Conservation (phyloP, 2,113 vertebrate genomes). For the Meleagris gallopavo region DNA sequence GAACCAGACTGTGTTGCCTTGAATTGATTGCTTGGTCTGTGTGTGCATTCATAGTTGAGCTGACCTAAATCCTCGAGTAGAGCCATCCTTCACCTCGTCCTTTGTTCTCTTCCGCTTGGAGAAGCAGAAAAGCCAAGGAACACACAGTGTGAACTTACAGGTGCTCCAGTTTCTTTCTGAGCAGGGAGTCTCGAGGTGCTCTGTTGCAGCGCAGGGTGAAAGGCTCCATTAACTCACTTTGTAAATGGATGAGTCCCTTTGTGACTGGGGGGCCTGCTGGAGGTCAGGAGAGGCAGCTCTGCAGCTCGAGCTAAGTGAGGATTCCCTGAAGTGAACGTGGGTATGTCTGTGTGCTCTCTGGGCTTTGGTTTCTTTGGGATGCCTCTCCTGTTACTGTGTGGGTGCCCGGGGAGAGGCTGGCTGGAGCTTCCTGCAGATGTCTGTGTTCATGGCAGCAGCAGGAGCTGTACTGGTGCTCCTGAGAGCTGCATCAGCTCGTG, state of each 20-base stretch:
- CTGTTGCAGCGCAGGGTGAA: background rate
- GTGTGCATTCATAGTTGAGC: background rate
- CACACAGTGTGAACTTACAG: background rate
- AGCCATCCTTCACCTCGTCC: background rate
- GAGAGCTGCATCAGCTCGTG: background rate
- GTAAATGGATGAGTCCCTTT: too few relatives aligned
- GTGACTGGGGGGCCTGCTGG: background rate
- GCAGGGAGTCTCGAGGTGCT: background rate
- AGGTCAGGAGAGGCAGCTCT: background rate
- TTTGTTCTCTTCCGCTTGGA: background rate
- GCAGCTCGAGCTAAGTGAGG: rapidly evolving
- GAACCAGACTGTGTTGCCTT: background rate
- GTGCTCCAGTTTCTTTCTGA: background rate
- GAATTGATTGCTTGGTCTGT: background rate
- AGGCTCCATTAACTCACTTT: rapidly evolving
- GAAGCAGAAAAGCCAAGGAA: background rate
- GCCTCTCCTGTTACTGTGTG: background rate
- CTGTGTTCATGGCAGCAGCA: background rate
- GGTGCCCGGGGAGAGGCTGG: background rate
- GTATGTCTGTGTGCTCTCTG: background rate
- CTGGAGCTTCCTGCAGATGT: background rate
- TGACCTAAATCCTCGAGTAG: background rate
- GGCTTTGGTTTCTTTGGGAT: too few relatives aligned
- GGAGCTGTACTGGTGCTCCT: rapidly evolving
- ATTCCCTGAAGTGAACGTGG: background rate